phyloP scores from a whole-genome alignment of 1,140 invertebrate genomes.

The Philopotamus ludificatus region DNA sequence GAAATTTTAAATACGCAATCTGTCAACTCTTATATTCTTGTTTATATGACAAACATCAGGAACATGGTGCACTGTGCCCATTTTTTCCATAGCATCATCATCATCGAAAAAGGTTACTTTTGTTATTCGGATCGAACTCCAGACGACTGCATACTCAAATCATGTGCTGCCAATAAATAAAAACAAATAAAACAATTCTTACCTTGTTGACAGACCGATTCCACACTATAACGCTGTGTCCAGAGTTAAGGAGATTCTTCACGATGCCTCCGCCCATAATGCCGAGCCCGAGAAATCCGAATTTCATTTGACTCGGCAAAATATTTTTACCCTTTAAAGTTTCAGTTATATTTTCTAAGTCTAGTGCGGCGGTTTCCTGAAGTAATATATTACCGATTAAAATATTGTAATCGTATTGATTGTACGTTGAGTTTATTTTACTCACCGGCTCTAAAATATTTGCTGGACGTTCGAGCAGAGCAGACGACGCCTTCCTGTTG shows the following conservation, averaged over 20 bases:
- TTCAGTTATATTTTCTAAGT: constrained; percentile 75
- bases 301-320: constrained; percentile 79
- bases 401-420: not conserved
- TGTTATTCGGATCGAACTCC: no score
- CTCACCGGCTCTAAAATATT: constrained; percentile 69
- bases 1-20: no score
- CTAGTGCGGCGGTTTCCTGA: constrained; percentile 72
- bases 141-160: no score
- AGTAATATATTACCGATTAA: no score
- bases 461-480: constrained; percentile 64
- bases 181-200: constrained; percentile 56
- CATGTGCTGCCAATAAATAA: no score
- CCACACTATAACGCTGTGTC: constrained; percentile 92
- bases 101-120: no score
- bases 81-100: no score
- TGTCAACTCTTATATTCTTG: no score
- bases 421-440: constrained; percentile 33
- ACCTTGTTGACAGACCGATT: constrained; percentile 91
- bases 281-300: constrained; percentile 93
- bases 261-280: constrained; percentile 97
- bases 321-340: constrained; percentile 85
- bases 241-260: constrained; percentile 91
- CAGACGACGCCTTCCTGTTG: constrained; percentile 56
- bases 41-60: no score
- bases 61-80: no score